Percentiles rank a stretch among this genome's conserved stretches.
Evolutionary conservation across 2,888 invertebrate species (phyloP).

Genomic region (Tetanocera ferruginea): DNA sequence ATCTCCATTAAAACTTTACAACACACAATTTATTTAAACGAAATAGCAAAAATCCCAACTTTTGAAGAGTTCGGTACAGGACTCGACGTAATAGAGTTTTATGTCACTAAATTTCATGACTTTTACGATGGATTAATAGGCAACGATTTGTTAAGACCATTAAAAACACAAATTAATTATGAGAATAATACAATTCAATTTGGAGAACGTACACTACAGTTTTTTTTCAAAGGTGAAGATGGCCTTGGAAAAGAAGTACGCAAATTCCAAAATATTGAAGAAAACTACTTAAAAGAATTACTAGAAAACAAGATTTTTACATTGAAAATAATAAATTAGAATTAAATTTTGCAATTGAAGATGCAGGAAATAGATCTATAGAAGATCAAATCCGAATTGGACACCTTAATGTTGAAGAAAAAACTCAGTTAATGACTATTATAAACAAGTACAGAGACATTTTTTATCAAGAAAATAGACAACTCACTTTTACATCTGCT

Average conservation of each 20-base stretch:
- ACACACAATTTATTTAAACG: slow-evolving; percentile 16
- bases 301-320: neutral
- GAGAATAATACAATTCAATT: slow-evolving; percentile 24
- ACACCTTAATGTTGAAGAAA: neutral
- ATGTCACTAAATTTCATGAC: slow-evolving; percentile 37
- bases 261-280: neutral
- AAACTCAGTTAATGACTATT: neutral
- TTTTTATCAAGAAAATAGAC: slow-evolving; percentile 18
- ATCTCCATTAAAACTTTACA: slow-evolving; percentile 35
- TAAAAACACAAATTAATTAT: slow-evolving; percentile 31
- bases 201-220: slow-evolving; percentile 13
- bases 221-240: slow-evolving; percentile 29
- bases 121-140: slow-evolving; percentile 42
- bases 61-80: slow-evolving; percentile 38
- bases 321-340: neutral
- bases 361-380: neutral
- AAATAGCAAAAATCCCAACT: slow-evolving; percentile 32
- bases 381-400: slow-evolving; percentile 35
- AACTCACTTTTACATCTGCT: slow-evolving; percentile 4
- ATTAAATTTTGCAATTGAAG: slow-evolving; percentile 6
- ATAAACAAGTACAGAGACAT: neutral
- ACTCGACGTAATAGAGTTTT: slow-evolving; percentile 31
- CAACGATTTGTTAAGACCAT: slow-evolving; percentile 36
- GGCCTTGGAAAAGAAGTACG: neutral
- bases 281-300: too few relatives aligned